Evolutionary conservation across 2,113 vertebrate genomes (phyloP).

Genomic region (Pelodiscus sinensis): DNA sequence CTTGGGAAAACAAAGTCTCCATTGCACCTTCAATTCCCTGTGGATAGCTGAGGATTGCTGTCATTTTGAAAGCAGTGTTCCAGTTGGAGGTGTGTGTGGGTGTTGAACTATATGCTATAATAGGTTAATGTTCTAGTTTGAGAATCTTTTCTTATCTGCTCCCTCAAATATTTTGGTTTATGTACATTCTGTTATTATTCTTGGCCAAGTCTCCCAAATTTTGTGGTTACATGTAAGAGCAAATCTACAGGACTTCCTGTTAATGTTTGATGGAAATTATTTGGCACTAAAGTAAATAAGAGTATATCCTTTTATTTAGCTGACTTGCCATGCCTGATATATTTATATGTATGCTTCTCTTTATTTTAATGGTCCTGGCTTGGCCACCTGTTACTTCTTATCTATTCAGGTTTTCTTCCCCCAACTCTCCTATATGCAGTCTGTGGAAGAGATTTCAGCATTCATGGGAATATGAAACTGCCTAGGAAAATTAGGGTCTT

Average conservation of each 20-base stretch:
- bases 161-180: too few relatives aligned
- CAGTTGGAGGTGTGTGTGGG: neutral
- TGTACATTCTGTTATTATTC: neutral
- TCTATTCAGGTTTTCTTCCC: neutral
- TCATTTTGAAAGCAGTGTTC: neutral
- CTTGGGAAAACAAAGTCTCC: neutral
- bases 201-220: neutral
- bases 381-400: neutral
- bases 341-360: neutral
- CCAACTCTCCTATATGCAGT: neutral
- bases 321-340: neutral
- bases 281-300: neutral
- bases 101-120: neutral
- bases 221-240: neutral
- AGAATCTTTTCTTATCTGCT: neutral
- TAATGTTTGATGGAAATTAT: neutral
- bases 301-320: neutral
- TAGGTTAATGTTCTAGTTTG: neutral
- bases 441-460: neutral
- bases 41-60: neutral
- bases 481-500: neutral
- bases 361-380: neutral
- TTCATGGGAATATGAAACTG: neutral
- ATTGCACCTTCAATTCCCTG: neutral
- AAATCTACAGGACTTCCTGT: neutral